Evolutionary conservation across 2,888 invertebrate genomes (phyloP), one percentile per base, ranked within the genome.

Genomic region (Punctoribates punctum): DNA sequence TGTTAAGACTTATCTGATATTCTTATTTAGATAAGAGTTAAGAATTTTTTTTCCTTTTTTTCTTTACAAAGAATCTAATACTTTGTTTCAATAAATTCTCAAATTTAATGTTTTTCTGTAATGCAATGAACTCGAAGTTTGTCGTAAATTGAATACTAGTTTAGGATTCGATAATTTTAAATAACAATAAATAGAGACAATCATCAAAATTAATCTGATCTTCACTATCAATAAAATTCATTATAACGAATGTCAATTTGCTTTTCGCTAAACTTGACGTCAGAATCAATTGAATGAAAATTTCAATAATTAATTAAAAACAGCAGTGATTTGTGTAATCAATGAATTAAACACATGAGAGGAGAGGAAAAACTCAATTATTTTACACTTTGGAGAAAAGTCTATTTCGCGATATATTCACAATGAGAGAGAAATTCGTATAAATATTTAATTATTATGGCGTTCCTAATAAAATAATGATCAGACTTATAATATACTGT

Each of bases 141-240:
- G 2, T 48, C 13, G n/a, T 48, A 5, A 9, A 3, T 48, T 5
- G 13, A 48, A 15, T 11, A 15, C 13, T 57, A 23, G 23, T 57
- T 20, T 57, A 57, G 57, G 57, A 57, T 23, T 57, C 15, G 57
- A 57, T 57, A 57, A 29, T 25, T 34, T 65, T 65, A 65, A 65
- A 65, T 38, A 65, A 65, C 65, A 65, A 65, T 65, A 65, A 65
- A 65, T 65, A 65, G 65, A 27, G n/a, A 20, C 23, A 62, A 62
- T 62, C 23, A 57, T 57, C 23, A 54, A 6, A 54, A 20, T 8
- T 20, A 20, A 54, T 54, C 8, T n/a, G 15, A n/a, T 54, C 17
- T 20, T 27, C 27, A 29, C 34, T 29, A 17, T 65, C 38, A 34
- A 38, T 65, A 65, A 34, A n/a, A 27, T 38, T 65, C 34, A 38